These are phyloP conservation scores for Ramphastos sulfuratus DNA, from an alignment of 2,113 vertebrate species.

Conservation along the genomic window DNA sequence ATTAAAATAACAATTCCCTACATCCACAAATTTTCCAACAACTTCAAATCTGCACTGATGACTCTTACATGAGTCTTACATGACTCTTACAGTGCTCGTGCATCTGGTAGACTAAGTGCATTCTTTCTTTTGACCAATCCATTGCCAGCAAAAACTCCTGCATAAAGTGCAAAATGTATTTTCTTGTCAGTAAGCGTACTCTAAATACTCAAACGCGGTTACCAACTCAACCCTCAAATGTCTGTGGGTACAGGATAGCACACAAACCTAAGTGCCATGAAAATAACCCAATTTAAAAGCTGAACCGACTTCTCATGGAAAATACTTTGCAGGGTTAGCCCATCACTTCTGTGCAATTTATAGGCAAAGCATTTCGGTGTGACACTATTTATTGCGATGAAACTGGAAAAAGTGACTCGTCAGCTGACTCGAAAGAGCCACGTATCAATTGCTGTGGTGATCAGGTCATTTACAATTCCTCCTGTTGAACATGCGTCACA, in stretches of 20 bases:
- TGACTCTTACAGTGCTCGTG: not conserved
- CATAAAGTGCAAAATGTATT: not conserved
- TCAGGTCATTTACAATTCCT: constrained; percentile 32
- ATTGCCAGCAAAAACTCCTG: not conserved
- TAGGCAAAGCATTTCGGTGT: not conserved
- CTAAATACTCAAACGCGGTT: not conserved
- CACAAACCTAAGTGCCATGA: not conserved
- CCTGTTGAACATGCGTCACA: constrained; percentile 52
- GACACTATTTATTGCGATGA: not conserved
- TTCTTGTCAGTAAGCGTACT: not conserved
- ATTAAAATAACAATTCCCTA: not conserved
- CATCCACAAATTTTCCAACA: not conserved
- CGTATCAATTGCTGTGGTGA: not conserved
- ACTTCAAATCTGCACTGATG: not conserved
- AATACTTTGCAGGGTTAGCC: not conserved
- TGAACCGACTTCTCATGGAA: not conserved
- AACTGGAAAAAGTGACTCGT: constrained; percentile 53
- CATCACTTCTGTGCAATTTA: not conserved
- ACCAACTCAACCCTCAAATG: not conserved
- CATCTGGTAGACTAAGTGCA: not conserved
- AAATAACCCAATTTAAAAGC: not conserved
- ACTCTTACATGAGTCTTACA: not conserved
- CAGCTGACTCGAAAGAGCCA: constrained; percentile 25
- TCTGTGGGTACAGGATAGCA: not conserved
- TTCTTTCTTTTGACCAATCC: not conserved